Percentiles rank a stretch among this genome's conserved stretches.
phyloP scores from a whole-genome alignment of 2,888 invertebrate genomes.

The Limnephilus marmoratus region DNA sequence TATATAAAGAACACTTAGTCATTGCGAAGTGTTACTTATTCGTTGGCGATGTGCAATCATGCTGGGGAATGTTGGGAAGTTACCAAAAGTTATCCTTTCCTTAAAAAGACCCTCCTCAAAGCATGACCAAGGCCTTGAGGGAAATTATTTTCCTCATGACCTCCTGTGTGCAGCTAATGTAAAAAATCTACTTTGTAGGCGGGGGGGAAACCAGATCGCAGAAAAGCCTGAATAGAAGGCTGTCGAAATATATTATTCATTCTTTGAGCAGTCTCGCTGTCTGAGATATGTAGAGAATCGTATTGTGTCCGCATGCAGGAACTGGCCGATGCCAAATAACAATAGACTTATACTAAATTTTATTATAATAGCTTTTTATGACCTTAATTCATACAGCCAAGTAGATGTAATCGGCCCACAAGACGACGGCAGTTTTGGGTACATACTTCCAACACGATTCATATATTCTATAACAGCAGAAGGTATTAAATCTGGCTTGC shows the following conservation, averaged over 20 bases:
- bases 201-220: not conserved
- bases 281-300: not conserved
- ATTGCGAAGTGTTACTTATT: too few relatives aligned
- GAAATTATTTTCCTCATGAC: too few relatives aligned
- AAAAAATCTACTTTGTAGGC: not conserved
- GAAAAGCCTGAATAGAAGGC: not conserved
- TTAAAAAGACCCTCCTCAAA: too few relatives aligned
- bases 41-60: too few relatives aligned
- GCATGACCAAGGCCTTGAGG: too few relatives aligned
- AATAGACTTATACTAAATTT: conserved; percentile 25
- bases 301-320: not conserved
- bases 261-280: not conserved
- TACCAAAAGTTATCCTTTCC: too few relatives aligned
- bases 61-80: too few relatives aligned
- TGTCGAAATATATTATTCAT: not conserved
- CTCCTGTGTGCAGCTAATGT: too few relatives aligned
- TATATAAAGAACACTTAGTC: too few relatives aligned
- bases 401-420: conserved; percentile 23
- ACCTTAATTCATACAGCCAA: conserved; percentile 36
- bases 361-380: not conserved
- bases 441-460: not conserved
- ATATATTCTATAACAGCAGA: not conserved
- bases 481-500: not conserved
- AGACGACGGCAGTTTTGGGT: conserved; percentile 9
- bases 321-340: not conserved